Evolutionary conservation across 2,888 invertebrate species (phyloP).

Genomic region (Pegoplata infirma): DNA sequence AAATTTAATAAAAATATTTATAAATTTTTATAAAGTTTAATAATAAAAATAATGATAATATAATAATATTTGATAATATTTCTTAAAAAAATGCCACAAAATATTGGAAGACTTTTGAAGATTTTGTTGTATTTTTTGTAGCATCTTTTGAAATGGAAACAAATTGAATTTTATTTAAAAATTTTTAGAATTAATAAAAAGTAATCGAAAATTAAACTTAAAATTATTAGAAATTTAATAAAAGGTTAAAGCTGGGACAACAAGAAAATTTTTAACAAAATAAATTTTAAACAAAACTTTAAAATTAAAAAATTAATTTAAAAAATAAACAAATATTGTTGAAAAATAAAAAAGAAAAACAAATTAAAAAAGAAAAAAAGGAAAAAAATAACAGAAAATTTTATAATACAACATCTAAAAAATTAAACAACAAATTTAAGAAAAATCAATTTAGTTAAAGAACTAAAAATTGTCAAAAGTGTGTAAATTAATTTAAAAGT

Average conservation of each 20-base stretch:
- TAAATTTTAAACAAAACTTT: not conserved
- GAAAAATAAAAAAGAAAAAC: not conserved
- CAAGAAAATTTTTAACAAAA: not conserved
- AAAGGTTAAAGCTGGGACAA: not conserved
- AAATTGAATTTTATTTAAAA: not conserved
- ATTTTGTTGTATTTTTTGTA: conserved; percentile 63
- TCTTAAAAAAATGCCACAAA: conserved; percentile 41
- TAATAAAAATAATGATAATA: conserved; percentile 1
- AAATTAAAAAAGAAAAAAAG: not conserved
- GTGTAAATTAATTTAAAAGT: no score
- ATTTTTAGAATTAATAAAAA: not conserved
- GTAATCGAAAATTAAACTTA: not conserved
- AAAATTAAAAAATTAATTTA: not conserved
- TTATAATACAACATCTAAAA: no score
- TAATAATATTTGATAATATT: conserved; percentile 8
- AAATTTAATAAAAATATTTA: not conserved
- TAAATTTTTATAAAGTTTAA: conserved; percentile 11
- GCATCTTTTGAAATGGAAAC: conserved; percentile 18
- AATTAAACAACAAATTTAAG: no score
- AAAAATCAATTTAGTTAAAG: no score
- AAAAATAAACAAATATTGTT: not conserved
- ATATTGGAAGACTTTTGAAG: conserved; percentile 65
- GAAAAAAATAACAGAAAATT: conserved; percentile 1
- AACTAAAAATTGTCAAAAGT: no score
- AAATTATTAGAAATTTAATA: not conserved